Evolutionary conservation across 2,888 invertebrate species (phyloP), one percentile per base, ranked within the genome.

Genomic region (Mactromeris polynyma): DNA sequence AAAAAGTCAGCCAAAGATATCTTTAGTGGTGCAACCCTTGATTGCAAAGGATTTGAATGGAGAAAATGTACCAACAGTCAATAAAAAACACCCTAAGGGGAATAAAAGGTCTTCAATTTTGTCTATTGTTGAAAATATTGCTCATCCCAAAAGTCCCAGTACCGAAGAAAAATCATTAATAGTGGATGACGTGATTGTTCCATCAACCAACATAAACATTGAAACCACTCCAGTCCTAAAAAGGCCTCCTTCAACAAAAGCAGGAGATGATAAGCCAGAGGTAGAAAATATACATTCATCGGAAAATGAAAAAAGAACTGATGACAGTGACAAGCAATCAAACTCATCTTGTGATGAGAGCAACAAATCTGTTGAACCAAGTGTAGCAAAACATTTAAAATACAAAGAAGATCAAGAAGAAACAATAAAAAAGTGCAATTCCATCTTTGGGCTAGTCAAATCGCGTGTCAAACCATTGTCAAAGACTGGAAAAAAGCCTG

Each of bases 381-480:
- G 73, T 31, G 31, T 14, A 33, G 40, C 42, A 77, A 73, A 83
- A 73, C 33, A 9, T 73, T 51, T 46, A 36, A 73, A 73, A 54
- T 89, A 82, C 54, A 85, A 87, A 33, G 51, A 80, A 42, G 81
- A 85, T 31, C 86, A 87, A 83, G 85, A 87, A 36, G 77, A 87
- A 36, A 77, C 79, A n/a, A 87, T 90, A 14, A 87, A 81, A 58
- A 90, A 89, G 79, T 89, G 90, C 77, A 89, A 85, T 81, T 90
- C 90, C 14, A 90, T 90, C 9, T 90, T 90, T 83, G 83, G 86
- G 14, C n/a, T 81, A 36, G 86, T 86, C 36, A 86, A 69, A 86
- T 73, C 86, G 33, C 26, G 64, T 14, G 81, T 81, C 33, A 86
- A 86, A 51, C 73, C 85, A 36, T 7, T 42, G 31, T 42, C 31